Evolutionary conservation across 2,797 vertebrate species (phyloP).

Genomic region (Apogon hyalosoma): DNA sequence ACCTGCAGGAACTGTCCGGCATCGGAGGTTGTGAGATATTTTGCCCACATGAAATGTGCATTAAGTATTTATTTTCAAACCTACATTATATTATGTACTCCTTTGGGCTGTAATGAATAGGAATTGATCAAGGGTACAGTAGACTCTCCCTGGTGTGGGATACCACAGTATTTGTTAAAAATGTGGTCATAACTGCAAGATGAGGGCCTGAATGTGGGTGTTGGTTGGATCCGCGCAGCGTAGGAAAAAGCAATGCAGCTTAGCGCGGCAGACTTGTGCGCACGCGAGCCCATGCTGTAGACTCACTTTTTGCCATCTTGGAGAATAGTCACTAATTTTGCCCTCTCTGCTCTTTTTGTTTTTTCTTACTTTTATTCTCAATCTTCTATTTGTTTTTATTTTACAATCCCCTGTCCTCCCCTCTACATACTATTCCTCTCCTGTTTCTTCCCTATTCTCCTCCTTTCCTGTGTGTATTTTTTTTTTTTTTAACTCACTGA

Average conservation of each 20-base stretch:
- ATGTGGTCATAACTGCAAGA: constrained; percentile 90
- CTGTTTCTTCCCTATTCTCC: constrained; percentile 64
- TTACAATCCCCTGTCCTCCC: constrained; percentile 70
- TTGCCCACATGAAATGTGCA: neutral
- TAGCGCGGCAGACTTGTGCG: constrained; percentile 94
- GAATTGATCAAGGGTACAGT: neutral
- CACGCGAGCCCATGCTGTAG: constrained; percentile 98
- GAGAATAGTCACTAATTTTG: constrained; percentile 91
- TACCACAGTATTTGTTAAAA: constrained; percentile 24
- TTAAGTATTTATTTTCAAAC: neutral
- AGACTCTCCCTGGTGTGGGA: neutral
- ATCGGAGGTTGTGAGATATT: constrained; percentile 92
- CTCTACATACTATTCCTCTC: constrained; percentile 78
- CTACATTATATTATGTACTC: neutral
- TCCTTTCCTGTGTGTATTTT: constrained; percentile 67
- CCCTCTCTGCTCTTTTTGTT: constrained; percentile 84
- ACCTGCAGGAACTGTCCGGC: constrained; percentile 88
- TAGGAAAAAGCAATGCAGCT: constrained; percentile 96
- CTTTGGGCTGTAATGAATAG: neutral
- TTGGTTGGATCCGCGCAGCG: constrained; percentile 96
- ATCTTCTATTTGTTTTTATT: constrained; percentile 84
- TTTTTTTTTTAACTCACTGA: constrained; percentile 85
- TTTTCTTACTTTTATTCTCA: constrained; percentile 86
- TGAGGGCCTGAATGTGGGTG: constrained; percentile 92
- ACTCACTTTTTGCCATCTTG: constrained; percentile 97